Conservation (phyloP, 2,797 vertebrate species). For the Lateolabrax maculatus region DNA sequence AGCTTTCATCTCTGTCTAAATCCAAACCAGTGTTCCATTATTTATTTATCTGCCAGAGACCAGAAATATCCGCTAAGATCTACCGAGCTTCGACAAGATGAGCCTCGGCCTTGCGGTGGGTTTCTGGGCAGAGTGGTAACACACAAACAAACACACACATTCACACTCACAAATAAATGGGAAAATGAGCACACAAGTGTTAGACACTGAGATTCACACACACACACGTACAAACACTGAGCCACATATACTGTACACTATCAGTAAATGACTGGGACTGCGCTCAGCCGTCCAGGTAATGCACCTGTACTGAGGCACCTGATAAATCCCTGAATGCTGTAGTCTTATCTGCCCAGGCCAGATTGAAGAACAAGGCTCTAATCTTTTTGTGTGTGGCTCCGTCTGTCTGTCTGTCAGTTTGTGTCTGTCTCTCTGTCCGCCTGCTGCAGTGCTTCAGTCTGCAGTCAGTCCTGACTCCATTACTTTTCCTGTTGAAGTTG, state of each 20-base stretch:
- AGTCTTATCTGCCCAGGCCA: constrained; percentile 79
- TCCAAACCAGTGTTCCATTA: constrained; percentile 73
- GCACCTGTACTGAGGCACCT: constrained; percentile 70
- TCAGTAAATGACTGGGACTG: constrained; percentile 66
- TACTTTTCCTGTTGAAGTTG: constrained; percentile 52
- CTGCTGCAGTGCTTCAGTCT: constrained; percentile 48
- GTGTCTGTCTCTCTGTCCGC: constrained; percentile 31
- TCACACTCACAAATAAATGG: constrained; percentile 40
- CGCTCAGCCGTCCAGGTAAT: constrained; percentile 72
- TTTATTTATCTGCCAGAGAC: constrained; percentile 78
- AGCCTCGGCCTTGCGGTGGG: constrained; percentile 56
- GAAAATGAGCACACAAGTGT: constrained; percentile 46
- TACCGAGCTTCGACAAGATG: constrained; percentile 61
- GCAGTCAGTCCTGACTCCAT: constrained; percentile 53
- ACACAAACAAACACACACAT: constrained; percentile 24
- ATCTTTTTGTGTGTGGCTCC: constrained; percentile 49
- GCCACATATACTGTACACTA: constrained; percentile 48
- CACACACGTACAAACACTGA: constrained; percentile 31
- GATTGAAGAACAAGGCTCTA: constrained; percentile 66
- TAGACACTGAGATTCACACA: constrained; percentile 34
- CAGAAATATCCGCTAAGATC: constrained; percentile 73
- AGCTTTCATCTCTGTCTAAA: constrained; percentile 72
- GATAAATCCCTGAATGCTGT: constrained; percentile 77
- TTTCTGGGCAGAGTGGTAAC: constrained; percentile 56
- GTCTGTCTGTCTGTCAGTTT: constrained; percentile 47